Evolutionary conservation across 64 coral and sea anemone species (phyloP).

Genomic region (Astreopora myriophthalma): DNA sequence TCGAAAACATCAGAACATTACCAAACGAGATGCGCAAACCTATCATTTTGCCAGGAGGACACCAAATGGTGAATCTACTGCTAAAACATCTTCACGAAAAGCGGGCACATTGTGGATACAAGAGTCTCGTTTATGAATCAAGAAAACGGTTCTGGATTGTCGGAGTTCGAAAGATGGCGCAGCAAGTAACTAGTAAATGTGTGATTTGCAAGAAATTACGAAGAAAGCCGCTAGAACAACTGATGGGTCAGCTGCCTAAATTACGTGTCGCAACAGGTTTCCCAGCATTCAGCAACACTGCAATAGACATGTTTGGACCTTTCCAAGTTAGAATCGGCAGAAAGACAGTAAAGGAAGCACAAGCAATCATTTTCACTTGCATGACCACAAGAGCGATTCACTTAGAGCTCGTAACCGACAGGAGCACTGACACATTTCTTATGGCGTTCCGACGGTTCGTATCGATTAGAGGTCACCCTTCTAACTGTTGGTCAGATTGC

Average conservation of each 20-base stretch:
- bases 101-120: constrained; percentile 22
- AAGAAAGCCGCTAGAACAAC: not conserved
- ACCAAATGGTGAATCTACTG: not conserved
- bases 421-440: too few species aligned
- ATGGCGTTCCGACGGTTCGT: too few species aligned
- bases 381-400: not conserved
- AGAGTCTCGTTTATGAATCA: constrained; percentile 28
- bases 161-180: not conserved
- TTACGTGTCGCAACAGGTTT: too few species aligned
- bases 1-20: not conserved
- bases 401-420: too few species aligned
- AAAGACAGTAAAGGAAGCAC: too few species aligned
- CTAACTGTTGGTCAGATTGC: too few species aligned
- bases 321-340: too few species aligned
- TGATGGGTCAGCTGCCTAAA: not conserved
- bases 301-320: too few species aligned
- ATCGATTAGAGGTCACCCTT: too few species aligned
- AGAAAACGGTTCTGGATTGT: constrained; percentile 36
- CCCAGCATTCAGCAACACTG: too few species aligned
- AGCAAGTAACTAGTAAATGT: not conserved
- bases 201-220: not conserved
- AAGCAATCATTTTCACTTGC: too few species aligned
- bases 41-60: not conserved
- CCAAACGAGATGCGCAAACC: constrained; percentile 7
- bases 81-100: not conserved